phyloP scores from a whole-genome alignment of 1,140 invertebrate species.

The Chironomus striatipennis region DNA sequence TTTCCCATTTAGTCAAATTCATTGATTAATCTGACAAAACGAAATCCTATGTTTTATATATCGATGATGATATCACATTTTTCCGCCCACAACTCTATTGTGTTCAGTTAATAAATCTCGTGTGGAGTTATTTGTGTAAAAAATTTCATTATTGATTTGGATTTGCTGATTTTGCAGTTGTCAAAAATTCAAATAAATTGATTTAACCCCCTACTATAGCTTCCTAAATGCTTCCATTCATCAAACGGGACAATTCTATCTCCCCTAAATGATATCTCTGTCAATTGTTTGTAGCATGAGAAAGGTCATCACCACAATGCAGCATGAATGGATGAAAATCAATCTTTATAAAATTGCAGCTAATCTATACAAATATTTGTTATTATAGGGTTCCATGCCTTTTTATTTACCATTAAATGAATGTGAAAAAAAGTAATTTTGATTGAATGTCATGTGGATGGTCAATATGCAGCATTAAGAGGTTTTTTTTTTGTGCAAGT shows the following conservation, averaged over 20 bases:
- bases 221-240: not conserved
- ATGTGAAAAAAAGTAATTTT: not conserved
- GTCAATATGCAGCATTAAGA: not conserved
- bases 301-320: not conserved
- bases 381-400: not conserved
- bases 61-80: not conserved
- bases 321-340: not conserved
- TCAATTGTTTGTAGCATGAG: not conserved
- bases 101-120: no score
- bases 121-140: not conserved
- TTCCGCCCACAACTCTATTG: not conserved
- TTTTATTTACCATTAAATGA: not conserved
- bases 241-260: not conserved
- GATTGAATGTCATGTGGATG: constrained; percentile 11
- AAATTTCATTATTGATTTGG: not conserved
- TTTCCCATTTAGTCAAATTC: no score
- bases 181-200: not conserved
- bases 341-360: not conserved
- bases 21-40: no score
- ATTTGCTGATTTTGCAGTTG: not conserved
- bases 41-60: no score
- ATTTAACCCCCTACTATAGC: not conserved
- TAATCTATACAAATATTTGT: not conserved
- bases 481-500: not conserved
- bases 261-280: not conserved